Evolutionary conservation across 2,888 invertebrate species (phyloP), one percentile per base, ranked within the genome.

Genomic region (Brachyptera risi): DNA sequence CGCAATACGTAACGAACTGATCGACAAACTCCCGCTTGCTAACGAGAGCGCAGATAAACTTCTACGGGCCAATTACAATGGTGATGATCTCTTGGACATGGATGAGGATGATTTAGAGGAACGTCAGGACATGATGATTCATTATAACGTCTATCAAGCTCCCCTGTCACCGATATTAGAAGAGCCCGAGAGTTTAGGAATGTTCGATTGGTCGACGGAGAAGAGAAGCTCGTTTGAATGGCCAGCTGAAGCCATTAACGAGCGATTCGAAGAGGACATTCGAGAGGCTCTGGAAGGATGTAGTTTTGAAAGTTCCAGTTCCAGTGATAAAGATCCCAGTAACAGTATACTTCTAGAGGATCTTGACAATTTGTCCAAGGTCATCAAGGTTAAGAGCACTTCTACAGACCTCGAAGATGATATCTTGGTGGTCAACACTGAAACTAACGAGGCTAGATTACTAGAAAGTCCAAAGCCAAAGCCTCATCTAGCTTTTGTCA

Each of bases 11-110:
- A 86, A 85, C 68, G 88, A 88, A 72, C 73, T 88, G 47, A 78
- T 84, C 67, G 80, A 85, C 68, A 88, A 88, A 72, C 75, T 88
- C 65, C 87, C 88, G 9, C 78, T 84, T 62, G 86, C 86, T 61
- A 69, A 71, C 35, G 74, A 74, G 57, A 73, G 73, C 70, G 72
- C 74, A 54, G n/a, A n/a, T n/a, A n/a, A n/a, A n/a, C n/a, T n/a
- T n/a, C n/a, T n/a, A n/a, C 69, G 71, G 1, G 73, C 74, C 27
- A 72, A 74, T 17, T 69, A 69, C 15, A 67, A 65, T n/a, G n/a
- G n/a, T n/a, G n/a, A n/a, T n/a, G n/a, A n/a, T n/a, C n/a, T n/a
- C 17, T 68, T 67, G 19, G 69, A 69, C 15, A 44, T 58, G 11
- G 61, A 65, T 15, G 58, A 63, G 9, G 68, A 68, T 24, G 23